phyloP scores from a whole-genome alignment of 2,797 vertebrate genomes.

The Malacoctenus gilli region DNA sequence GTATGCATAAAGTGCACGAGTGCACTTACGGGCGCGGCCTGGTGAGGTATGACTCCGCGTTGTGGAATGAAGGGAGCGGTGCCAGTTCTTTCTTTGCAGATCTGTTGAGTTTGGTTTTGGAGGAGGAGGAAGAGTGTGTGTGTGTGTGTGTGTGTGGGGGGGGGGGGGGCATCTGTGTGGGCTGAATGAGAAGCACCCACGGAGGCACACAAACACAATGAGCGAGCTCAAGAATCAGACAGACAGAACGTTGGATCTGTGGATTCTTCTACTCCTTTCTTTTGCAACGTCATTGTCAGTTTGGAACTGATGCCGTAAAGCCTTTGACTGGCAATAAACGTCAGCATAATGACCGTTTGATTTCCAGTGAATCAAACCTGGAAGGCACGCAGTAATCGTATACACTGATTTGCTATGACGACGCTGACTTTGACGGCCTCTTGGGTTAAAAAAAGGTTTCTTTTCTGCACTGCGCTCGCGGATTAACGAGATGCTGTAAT shows the following conservation, averaged over 20 bases:
- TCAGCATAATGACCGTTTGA: not conserved
- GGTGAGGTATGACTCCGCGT: slow-evolving; percentile 80
- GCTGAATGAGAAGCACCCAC: slow-evolving; percentile 41
- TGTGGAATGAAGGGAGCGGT: slow-evolving; percentile 84
- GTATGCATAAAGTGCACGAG: slow-evolving; percentile 47
- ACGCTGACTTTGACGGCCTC: slow-evolving; percentile 22
- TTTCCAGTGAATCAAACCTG: slow-evolving; percentile 19
- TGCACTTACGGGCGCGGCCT: slow-evolving; percentile 64
- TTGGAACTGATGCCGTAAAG: not conserved
- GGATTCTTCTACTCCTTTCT: slow-evolving; percentile 4
- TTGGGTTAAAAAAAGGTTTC: not conserved
- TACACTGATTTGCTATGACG: slow-evolving; percentile 6
- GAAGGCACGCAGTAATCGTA: slow-evolving; percentile 13
- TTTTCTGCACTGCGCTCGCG: no score
- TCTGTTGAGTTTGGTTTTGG: slow-evolving; percentile 66
- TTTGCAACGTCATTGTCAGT: not conserved
- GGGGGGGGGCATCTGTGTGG: slow-evolving; percentile 33
- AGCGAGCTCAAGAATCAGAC: slow-evolving; percentile 9
- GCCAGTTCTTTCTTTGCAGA: slow-evolving; percentile 76
- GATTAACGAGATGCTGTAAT: slow-evolving; percentile 18
- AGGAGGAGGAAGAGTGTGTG: slow-evolving; percentile 35
- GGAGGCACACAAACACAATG: slow-evolving; percentile 23
- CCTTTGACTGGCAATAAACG: not conserved
- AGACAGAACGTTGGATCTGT: not conserved
- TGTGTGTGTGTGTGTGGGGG: slow-evolving; percentile 37